phyloP scores from a whole-genome alignment of 2,888 invertebrate genomes.

The Cheilosia impressa region DNA sequence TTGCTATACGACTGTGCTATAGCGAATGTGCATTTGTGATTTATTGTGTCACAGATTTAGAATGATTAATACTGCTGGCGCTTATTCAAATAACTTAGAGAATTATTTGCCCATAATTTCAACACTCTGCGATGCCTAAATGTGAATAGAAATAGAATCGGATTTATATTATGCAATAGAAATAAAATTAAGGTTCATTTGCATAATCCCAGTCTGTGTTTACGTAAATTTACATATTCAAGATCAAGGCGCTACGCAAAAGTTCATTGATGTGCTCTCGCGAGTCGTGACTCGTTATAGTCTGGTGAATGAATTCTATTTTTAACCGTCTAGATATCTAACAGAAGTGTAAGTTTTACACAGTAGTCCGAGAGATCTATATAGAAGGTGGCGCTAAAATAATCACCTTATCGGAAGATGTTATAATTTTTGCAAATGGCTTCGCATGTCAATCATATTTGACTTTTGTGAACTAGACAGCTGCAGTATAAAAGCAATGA shows the following conservation, averaged over 20 bases:
- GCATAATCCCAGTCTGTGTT: conserved; percentile 34
- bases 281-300: not conserved
- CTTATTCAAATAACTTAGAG: not conserved
- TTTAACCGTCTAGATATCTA: not conserved
- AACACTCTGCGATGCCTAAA: conserved; percentile 1
- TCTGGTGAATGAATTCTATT: conserved; percentile 35
- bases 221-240: conserved; percentile 12
- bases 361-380: no score
- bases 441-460: no score
- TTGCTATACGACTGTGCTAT: not conserved
- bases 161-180: conserved; percentile 36
- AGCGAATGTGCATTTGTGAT: conserved; percentile 27
- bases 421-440: no score
- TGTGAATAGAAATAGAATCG: conserved; percentile 42
- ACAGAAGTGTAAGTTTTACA: not conserved
- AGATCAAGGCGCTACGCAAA: conserved; percentile 41
- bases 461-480: no score
- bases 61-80: conserved; percentile 1
- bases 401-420: no score
- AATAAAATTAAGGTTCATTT: conserved; percentile 30
- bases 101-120: conserved; percentile 18
- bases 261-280: conserved; percentile 39
- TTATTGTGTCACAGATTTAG: conserved; percentile 22
- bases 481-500: no score
- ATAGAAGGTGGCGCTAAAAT: no score